Percentiles rank a stretch among this genome's conserved stretches.
Evolutionary conservation across 2,113 vertebrate genomes (phyloP).

Genomic region (Mesoclemmys tuberculata): DNA sequence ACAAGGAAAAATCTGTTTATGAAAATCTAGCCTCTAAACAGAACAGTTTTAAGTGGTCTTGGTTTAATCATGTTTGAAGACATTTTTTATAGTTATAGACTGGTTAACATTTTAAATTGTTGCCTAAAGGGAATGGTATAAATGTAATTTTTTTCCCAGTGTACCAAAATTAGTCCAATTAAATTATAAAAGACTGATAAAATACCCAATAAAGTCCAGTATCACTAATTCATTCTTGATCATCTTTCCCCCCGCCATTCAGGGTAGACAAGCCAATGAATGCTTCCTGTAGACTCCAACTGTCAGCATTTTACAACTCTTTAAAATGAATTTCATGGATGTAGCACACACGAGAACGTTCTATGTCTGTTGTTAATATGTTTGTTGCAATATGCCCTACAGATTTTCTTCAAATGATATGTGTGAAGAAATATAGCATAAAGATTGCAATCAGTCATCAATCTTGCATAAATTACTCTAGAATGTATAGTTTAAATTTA

Average conservation of each 20-base stretch:
- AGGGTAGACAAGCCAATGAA: neutral
- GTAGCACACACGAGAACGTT: neutral
- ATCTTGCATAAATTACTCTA: neutral
- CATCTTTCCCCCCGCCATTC: no score
- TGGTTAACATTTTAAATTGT: neutral
- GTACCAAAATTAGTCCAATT: neutral
- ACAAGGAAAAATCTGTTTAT: neutral
- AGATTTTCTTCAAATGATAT: neutral
- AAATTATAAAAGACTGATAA: neutral
- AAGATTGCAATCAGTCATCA: neutral
- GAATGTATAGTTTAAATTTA: neutral
- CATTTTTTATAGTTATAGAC: neutral
- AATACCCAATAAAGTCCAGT: neutral
- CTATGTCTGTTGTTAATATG: neutral
- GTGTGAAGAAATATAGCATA: neutral
- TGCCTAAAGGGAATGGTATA: neutral
- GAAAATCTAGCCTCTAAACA: neutral
- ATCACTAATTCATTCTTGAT: neutral
- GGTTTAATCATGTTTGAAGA: neutral
- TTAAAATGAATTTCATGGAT: neutral
- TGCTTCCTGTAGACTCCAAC: neutral
- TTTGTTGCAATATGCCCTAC: neutral
- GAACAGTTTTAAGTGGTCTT: neutral
- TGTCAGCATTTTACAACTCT: neutral
- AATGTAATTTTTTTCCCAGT: neutral